A percentile compares a stretch with the other conserved stretches of the same genome.
Conservation (phyloP, 2,888 invertebrate species). For the Athripsodes cinereus region DNA sequence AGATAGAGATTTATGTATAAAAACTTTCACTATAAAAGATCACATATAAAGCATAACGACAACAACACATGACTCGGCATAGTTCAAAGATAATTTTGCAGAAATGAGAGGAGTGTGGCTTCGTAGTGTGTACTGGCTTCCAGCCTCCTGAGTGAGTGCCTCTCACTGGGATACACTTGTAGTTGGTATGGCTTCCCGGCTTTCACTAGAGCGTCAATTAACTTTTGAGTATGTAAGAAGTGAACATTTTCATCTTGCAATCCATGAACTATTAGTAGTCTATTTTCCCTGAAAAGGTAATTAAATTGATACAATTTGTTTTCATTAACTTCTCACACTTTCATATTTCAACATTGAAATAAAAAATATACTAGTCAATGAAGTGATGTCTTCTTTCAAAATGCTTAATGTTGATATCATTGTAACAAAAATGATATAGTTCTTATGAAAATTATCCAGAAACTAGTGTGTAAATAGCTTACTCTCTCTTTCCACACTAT, state of each 20-base stretch:
- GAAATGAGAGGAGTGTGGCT: constrained; percentile 85
- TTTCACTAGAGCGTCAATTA: constrained; percentile 83
- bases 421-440: too few species aligned
- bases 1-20: neutral
- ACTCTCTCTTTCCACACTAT: too few species aligned
- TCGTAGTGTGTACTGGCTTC: constrained; percentile 97
- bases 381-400: too few species aligned
- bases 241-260: constrained; percentile 99
- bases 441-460: too few species aligned
- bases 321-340: too few species aligned
- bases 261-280: constrained; percentile 93
- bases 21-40: constrained; percentile 1
- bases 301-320: neutral
- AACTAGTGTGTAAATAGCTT: too few species aligned
- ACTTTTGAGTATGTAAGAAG: constrained; percentile 89
- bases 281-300: constrained; percentile 62
- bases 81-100: constrained; percentile 68
- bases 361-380: too few species aligned
- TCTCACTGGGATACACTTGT: constrained; percentile 93
- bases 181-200: constrained; percentile 95
- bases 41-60: neutral
- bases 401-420: too few species aligned
- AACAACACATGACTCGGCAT: neutral
- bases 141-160: constrained; percentile 90
- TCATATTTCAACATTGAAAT: too few species aligned